These are phyloP conservation scores for Drosophila navojoa DNA, from an alignment of 1,140 invertebrate genomes.

Conservation along the genomic window DNA sequence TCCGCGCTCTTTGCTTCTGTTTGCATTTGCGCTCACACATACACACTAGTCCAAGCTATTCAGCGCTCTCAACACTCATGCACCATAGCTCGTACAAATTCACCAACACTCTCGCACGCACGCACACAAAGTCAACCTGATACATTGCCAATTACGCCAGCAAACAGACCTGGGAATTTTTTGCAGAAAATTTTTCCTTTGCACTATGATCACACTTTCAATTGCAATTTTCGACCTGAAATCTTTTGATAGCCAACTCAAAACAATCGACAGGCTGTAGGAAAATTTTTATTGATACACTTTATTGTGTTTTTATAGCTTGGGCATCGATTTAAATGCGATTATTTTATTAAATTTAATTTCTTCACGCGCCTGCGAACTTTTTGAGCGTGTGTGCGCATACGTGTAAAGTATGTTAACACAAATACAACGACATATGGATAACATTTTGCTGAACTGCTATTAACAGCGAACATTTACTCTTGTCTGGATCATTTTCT, in stretches of 20 bases:
- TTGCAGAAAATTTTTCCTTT: constrained; percentile 67
- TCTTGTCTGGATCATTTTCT: not conserved
- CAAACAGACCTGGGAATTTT: constrained; percentile 79
- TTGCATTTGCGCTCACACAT: constrained; percentile 37
- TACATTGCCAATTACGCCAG: constrained; percentile 55
- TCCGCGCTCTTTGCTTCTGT: constrained; percentile 53
- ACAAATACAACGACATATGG: constrained; percentile 17
- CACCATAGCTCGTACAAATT: constrained; percentile 11
- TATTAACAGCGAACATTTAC: constrained; percentile 21
- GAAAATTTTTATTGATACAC: constrained; percentile 53
- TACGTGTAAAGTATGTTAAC: constrained; percentile 40
- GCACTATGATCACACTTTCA: constrained; percentile 70
- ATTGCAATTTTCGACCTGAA: constrained; percentile 64
- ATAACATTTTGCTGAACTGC: constrained; percentile 50
- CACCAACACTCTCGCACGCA: constrained; percentile 12
- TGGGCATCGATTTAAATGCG: constrained; percentile 73
- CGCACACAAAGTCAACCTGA: constrained; percentile 43
- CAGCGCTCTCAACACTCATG: constrained; percentile 42
- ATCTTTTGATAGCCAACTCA: constrained; percentile 45
- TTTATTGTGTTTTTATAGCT: constrained; percentile 60
- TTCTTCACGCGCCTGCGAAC: constrained; percentile 45
- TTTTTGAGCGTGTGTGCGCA: constrained; percentile 50
- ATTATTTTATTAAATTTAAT: constrained; percentile 63
- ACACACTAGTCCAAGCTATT: constrained; percentile 27
- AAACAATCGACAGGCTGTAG: constrained; percentile 56